Percentiles rank a stretch among this genome's conserved stretches.
Evolutionary conservation across 2,797 vertebrate species (phyloP).

Genomic region (Enteromius unitaeniatus): DNA sequence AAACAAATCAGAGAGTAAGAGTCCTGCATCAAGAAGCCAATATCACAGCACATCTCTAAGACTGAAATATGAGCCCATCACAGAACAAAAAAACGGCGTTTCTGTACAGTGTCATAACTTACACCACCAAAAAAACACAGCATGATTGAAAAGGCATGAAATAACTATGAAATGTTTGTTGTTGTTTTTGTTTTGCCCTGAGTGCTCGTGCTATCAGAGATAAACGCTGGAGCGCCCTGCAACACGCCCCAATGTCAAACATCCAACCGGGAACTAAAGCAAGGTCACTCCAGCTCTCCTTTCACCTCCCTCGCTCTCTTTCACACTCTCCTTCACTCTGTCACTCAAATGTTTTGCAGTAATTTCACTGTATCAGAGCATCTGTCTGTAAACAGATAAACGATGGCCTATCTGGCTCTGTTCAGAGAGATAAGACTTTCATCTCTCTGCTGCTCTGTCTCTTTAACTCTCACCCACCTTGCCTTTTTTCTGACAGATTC

Average conservation of each 20-base stretch:
- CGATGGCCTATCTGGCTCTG: slow-evolving; percentile 61
- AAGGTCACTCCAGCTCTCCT: slow-evolving; percentile 36
- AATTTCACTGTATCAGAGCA: slow-evolving; percentile 52
- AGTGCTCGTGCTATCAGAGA: slow-evolving; percentile 12
- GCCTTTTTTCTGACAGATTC: background rate
- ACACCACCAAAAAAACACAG: slow-evolving; percentile 20
- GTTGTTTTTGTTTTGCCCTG: background rate
- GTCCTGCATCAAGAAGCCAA: slow-evolving; percentile 36
- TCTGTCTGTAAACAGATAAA: slow-evolving; percentile 55
- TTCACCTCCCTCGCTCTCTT: slow-evolving; percentile 28
- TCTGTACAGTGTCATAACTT: slow-evolving; percentile 34
- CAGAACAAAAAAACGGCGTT: slow-evolving; percentile 23
- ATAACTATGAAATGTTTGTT: background rate
- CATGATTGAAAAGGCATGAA: background rate
- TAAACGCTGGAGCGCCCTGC: background rate
- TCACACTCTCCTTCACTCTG: slow-evolving; percentile 30
- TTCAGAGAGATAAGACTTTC: slow-evolving; percentile 74
- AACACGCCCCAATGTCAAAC: slow-evolving; percentile 40
- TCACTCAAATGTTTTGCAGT: slow-evolving; percentile 53
- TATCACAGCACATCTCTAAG: slow-evolving; percentile 40
- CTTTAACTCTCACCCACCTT: slow-evolving; percentile 36
- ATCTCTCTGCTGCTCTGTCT: slow-evolving; percentile 54
- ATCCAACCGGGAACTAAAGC: slow-evolving; percentile 18
- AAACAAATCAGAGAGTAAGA: slow-evolving; percentile 69
- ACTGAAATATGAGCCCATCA: slow-evolving; percentile 39